Percentiles rank a stretch among this genome's conserved stretches.
Evolutionary conservation across 2,888 invertebrate genomes (phyloP).

Genomic region (Lacanobia oleracea): DNA sequence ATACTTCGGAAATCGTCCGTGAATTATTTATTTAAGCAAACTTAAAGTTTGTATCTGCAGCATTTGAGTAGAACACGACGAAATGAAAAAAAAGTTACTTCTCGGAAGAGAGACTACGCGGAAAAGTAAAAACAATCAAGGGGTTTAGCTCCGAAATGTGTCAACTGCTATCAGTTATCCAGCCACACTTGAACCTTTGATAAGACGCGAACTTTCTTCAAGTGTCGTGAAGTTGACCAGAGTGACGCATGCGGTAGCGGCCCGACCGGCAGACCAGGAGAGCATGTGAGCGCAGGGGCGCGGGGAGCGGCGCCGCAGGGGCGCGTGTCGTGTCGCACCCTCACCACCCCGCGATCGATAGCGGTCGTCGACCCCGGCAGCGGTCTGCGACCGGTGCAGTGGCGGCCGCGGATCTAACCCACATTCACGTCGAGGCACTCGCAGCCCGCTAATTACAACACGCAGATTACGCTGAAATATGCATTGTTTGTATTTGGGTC

Average conservation of each 20-base stretch:
- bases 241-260: constrained; percentile 88
- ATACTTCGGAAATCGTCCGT: constrained; percentile 15
- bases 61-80: neutral
- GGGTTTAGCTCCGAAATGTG: constrained; percentile 9
- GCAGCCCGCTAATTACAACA: constrained; percentile 81
- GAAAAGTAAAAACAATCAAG: neutral
- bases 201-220: constrained; percentile 61
- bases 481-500: constrained; percentile 80
- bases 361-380: constrained; percentile 87
- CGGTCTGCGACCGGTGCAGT: constrained; percentile 86
- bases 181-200: constrained; percentile 40
- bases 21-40: neutral
- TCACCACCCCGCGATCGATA: constrained; percentile 85
- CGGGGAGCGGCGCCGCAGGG: constrained; percentile 81
- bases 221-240: constrained; percentile 75
- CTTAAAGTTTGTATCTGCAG: neutral
- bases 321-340: constrained; percentile 80
- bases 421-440: constrained; percentile 73
- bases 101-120: too few relatives aligned
- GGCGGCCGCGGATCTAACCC: constrained; percentile 84
- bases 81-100: neutral
- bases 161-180: constrained; percentile 18
- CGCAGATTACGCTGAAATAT: constrained; percentile 81
- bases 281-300: constrained; percentile 55
- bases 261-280: constrained; percentile 72